Conservation (phyloP, 1,140 invertebrate genomes). For the Formica selysi region DNA sequence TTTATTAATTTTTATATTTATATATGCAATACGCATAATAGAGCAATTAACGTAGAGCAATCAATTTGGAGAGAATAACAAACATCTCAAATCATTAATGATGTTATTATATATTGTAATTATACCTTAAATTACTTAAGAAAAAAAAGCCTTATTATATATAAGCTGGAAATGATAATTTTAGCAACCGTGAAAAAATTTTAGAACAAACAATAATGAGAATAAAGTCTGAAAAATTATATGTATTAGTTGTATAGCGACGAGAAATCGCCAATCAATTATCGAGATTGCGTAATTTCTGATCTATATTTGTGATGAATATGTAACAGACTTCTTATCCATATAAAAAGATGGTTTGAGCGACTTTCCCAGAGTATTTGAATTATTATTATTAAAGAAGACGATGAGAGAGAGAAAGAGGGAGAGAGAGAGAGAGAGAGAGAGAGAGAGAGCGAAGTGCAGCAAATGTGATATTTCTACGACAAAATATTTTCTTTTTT, state of each 20-base stretch:
- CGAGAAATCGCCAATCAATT: neutral
- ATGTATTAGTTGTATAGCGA: neutral
- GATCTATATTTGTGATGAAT: neutral
- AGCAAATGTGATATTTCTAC: too few species aligned
- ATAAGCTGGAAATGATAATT: too few species aligned
- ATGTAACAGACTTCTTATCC: neutral
- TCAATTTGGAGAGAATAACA: neutral
- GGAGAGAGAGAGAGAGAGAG: too few species aligned
- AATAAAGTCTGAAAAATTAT: neutral
- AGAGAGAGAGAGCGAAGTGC: neutral
- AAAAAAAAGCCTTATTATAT: too few species aligned
- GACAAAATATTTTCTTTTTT: too few species aligned
- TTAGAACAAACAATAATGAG: neutral
- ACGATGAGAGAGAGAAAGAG: neutral
- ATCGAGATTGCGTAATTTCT: neutral
- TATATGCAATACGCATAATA: too few species aligned
- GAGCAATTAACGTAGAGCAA: too few species aligned
- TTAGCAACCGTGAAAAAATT: too few species aligned
- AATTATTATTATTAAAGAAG: neutral
- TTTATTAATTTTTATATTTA: slow-evolving; percentile 1
- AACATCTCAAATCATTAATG: neutral
- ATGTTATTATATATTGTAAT: neutral
- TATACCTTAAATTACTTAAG: neutral
- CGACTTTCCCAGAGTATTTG: neutral
- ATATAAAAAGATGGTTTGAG: neutral